A percentile compares a stretch with the other conserved stretches of the same genome.
Evolutionary conservation across 1,140 invertebrate species (phyloP).

Genomic region (Microvelia longipes): DNA sequence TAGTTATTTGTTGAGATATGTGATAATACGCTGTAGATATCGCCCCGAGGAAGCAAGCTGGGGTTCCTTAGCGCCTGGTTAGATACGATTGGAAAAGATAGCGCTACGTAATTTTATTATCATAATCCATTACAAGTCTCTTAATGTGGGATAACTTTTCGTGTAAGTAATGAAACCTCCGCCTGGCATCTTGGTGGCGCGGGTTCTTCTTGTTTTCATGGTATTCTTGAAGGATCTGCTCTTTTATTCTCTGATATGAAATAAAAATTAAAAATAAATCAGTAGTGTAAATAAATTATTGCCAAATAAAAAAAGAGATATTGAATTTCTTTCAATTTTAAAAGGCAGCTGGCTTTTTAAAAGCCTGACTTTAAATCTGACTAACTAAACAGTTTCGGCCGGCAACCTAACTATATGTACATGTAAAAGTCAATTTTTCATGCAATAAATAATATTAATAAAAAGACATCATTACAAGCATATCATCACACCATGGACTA

Average conservation of each 20-base stretch:
- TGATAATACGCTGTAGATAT: too few species aligned
- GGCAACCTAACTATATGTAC: too few species aligned
- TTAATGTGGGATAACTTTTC: slow-evolving; percentile 82
- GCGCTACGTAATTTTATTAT: slow-evolving; percentile 28
- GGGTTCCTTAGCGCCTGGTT: slow-evolving; percentile 1
- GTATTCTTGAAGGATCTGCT: slow-evolving; percentile 68
- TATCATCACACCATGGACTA: too few species aligned
- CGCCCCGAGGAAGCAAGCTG: too few species aligned
- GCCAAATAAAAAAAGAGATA: neutral
- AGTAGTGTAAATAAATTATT: neutral
- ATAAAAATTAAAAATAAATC: neutral
- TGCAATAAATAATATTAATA: too few species aligned
- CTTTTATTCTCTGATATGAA: slow-evolving; percentile 44
- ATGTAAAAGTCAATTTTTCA: too few species aligned
- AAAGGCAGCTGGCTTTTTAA: too few species aligned
- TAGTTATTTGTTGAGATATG: too few species aligned
- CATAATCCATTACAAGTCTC: slow-evolving; percentile 64
- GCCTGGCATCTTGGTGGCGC: slow-evolving; percentile 51
- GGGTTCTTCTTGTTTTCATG: slow-evolving; percentile 54
- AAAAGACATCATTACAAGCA: too few species aligned
- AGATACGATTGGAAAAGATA: neutral
- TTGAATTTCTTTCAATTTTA: too few species aligned
- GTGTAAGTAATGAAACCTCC: slow-evolving; percentile 70
- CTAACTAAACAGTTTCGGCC: too few species aligned
- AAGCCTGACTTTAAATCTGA: too few species aligned